phyloP scores from a whole-genome alignment of 1,140 invertebrate species.

The Caenorhabditis remanei region DNA sequence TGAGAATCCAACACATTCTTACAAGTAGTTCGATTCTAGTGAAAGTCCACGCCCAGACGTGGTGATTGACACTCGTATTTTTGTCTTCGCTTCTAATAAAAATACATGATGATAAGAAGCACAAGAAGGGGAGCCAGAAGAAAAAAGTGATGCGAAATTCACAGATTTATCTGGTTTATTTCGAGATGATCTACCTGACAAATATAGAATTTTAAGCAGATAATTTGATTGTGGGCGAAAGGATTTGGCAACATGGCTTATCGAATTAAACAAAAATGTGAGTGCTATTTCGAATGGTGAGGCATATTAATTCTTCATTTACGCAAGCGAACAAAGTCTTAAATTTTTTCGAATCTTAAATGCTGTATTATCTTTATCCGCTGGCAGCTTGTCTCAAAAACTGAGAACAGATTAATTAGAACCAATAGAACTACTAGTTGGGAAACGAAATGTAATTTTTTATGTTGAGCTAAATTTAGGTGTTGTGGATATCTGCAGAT shows the following conservation, averaged over 20 bases:
- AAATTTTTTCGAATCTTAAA: constrained; percentile 45
- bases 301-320: constrained; percentile 45
- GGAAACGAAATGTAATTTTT: neutral
- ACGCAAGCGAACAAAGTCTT: constrained; percentile 45
- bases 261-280: constrained; percentile 44
- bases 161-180: constrained; percentile 49
- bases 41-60: constrained; percentile 25
- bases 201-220: constrained; percentile 50
- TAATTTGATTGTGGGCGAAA: constrained; percentile 54
- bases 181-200: constrained; percentile 48
- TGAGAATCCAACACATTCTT: neutral
- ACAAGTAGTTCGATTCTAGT: neutral
- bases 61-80: constrained; percentile 34
- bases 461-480: constrained; percentile 8
- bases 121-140: neutral
- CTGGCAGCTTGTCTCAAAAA: neutral
- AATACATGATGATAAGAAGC: constrained; percentile 21
- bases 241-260: constrained; percentile 45
- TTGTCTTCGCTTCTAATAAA: neutral
- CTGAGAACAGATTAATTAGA: neutral
- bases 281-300: constrained; percentile 53
- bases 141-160: constrained; percentile 51
- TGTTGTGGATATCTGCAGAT: neutral
- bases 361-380: constrained; percentile 14
- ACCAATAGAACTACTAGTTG: neutral